Evolutionary conservation across 2,797 vertebrate species (phyloP).

Genomic region (Neopelma chrysocephalum): DNA sequence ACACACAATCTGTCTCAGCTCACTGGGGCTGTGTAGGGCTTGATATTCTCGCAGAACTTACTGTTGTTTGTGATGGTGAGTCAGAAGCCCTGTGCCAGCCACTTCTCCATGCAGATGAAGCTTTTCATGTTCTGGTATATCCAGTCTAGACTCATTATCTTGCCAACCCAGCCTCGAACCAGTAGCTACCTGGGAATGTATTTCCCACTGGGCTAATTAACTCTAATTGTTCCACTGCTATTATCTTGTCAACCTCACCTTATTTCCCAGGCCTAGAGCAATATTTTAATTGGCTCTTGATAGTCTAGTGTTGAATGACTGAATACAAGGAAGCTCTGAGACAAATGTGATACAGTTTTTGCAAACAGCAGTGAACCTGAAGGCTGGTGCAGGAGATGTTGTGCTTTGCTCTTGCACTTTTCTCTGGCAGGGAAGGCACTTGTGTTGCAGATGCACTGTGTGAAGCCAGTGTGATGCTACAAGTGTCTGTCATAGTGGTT

Average conservation of each 20-base stretch:
- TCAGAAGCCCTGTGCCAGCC: background rate
- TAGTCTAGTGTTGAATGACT: conserved; percentile 51
- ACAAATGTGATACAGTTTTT: background rate
- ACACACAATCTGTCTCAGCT: background rate
- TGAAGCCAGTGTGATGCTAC: background rate
- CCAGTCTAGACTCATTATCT: conserved; percentile 44
- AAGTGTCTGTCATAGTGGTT: background rate
- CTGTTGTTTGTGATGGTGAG: background rate
- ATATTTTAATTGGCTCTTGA: conserved; percentile 56
- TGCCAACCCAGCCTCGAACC: conserved; percentile 40
- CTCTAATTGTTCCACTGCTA: conserved; percentile 61
- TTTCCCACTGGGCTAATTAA: conserved; percentile 63
- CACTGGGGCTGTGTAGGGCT: background rate
- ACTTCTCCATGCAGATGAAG: background rate
- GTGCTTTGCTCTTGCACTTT: background rate
- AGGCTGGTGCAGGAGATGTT: background rate
- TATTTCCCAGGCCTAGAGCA: conserved; percentile 66
- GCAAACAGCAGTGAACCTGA: background rate
- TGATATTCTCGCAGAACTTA: background rate
- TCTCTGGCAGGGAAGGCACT: background rate
- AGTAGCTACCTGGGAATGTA: conserved; percentile 53
- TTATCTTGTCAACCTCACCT: conserved; percentile 65
- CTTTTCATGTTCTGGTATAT: conserved; percentile 37
- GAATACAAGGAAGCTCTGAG: background rate
- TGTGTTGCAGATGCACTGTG: background rate